phyloP scores from a whole-genome alignment of 2,113 vertebrate genomes.

The Orientallactaga bullata region DNA sequence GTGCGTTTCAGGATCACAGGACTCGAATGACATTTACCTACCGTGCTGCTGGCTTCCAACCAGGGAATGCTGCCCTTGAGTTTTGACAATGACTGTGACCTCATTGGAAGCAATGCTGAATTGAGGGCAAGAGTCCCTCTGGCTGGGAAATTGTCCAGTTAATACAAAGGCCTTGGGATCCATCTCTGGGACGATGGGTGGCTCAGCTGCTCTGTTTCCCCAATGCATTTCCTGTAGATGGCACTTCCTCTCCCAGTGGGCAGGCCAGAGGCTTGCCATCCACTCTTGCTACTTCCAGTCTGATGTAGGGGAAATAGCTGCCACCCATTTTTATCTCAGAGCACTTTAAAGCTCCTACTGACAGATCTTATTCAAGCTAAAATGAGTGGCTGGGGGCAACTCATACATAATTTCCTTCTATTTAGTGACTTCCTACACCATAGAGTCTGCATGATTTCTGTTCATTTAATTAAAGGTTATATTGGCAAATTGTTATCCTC shows the following conservation, averaged over 20 bases:
- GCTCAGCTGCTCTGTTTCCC: neutral
- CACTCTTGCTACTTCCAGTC: neutral
- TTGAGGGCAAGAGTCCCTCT: neutral
- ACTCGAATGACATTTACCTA: neutral
- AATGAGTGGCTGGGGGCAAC: constrained; percentile 78
- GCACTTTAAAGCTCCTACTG: constrained; percentile 63
- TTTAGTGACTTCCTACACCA: constrained; percentile 76
- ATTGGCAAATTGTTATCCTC: constrained; percentile 78
- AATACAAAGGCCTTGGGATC: neutral
- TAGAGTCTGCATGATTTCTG: constrained; percentile 75
- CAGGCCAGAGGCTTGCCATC: neutral
- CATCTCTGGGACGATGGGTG: neutral
- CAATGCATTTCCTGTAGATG: neutral
- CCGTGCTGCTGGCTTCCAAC: neutral
- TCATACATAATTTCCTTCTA: constrained; percentile 80
- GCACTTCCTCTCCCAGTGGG: neutral
- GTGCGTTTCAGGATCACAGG: constrained; percentile 12
- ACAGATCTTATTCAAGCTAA: constrained; percentile 73
- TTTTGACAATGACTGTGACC: neutral
- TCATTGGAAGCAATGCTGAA: neutral
- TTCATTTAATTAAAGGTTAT: constrained; percentile 78
- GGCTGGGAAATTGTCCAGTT: neutral
- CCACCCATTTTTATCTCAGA: constrained; percentile 48
- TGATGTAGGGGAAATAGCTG: neutral
- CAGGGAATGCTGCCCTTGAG: neutral